Evolutionary conservation across 2,797 vertebrate species (phyloP).

Genomic region (Pseudomugil tenellus): DNA sequence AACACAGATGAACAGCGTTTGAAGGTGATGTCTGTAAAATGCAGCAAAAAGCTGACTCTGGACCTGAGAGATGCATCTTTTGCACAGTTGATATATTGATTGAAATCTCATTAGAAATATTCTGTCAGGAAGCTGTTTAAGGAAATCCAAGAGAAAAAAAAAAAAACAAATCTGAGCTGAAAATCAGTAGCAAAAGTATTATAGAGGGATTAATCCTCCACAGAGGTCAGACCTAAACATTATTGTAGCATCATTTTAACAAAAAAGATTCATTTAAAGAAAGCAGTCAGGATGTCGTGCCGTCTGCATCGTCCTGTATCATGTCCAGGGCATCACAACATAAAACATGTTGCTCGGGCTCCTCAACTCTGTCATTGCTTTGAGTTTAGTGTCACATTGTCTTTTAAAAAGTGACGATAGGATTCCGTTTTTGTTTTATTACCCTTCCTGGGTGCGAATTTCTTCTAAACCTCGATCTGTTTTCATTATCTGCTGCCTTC

Average conservation of each 20-base stretch:
- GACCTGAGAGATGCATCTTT: background rate
- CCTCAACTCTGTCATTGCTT: no score
- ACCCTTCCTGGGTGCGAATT: conserved; percentile 12
- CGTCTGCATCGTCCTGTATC: background rate
- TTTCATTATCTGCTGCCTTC: conserved; percentile 33
- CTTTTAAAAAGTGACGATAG: no score
- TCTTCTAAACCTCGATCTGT: conserved; percentile 14
- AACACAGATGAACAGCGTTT: background rate
- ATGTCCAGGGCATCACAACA: background rate
- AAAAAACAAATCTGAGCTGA: background rate
- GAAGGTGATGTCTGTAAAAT: background rate
- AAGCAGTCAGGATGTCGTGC: no score
- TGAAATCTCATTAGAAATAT: background rate
- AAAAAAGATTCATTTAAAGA: no score
- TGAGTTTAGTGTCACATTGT: no score
- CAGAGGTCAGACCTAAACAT: background rate
- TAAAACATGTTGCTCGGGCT: no score
- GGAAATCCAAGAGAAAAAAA: no score
- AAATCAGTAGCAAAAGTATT: background rate
- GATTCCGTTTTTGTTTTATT: no score
- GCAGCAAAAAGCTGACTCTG: background rate
- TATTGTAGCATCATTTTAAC: background rate
- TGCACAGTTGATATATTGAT: no score
- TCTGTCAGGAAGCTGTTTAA: background rate
- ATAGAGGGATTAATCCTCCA: background rate